Evolutionary conservation across 2,113 vertebrate genomes (phyloP).

Genomic region (Mormyrus iriodes): DNA sequence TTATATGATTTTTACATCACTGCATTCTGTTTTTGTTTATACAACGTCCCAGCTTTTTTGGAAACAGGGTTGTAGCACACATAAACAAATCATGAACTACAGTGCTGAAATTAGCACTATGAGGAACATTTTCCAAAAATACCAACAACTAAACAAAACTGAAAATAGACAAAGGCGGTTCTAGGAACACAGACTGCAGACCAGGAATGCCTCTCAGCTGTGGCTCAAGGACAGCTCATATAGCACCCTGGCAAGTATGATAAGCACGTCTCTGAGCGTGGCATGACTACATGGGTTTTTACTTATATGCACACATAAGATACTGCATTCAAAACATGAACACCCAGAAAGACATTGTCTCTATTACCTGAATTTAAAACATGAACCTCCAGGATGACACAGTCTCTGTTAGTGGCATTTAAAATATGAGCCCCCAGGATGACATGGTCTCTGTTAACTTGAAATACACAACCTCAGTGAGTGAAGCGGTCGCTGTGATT

Average conservation of each 20-base stretch:
- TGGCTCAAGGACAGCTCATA: not conserved
- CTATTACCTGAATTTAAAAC: not conserved
- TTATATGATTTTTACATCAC: not conserved
- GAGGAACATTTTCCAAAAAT: constrained; percentile 5
- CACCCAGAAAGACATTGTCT: not conserved
- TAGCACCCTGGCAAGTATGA: not conserved
- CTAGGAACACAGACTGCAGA: not conserved
- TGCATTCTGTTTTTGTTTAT: not conserved
- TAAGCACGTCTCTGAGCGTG: not conserved
- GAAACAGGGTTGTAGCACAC: not conserved
- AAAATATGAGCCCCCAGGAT: not conserved
- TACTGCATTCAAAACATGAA: not conserved
- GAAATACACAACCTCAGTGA: not conserved
- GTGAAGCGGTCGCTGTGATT: not conserved
- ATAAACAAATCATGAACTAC: not conserved
- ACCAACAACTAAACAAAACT: not conserved
- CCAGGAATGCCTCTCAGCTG: not conserved
- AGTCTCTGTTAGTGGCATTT: not conserved
- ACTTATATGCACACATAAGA: no score
- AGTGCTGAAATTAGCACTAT: not conserved
- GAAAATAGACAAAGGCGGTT: not conserved
- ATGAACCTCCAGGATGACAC: not conserved
- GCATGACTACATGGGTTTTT: not conserved
- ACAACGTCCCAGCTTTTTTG: not conserved
- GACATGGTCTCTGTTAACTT: not conserved